Evolutionary conservation across 2,888 invertebrate species (phyloP), one percentile per base, ranked within the genome.

Genomic region (Apodemia mormo): DNA sequence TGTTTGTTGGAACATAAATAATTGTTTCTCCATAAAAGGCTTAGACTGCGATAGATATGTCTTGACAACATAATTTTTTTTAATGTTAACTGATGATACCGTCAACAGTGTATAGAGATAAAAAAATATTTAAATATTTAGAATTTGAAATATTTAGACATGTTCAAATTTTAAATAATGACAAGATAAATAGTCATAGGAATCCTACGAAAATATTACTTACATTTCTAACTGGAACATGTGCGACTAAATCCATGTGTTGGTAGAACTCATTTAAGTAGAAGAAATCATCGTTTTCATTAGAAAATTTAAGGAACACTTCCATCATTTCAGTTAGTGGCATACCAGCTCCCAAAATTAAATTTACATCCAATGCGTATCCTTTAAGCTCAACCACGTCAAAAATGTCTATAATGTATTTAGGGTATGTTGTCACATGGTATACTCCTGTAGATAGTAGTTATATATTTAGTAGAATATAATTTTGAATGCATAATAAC

Each of bases 161-260:
- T 5, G 4, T 37, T 37, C 5, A 37, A 37, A 2, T 37, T 37
- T 3, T 5, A 37, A 37, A 37, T 22, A 37, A 37, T 37, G 37
- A 37, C 22, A 22, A 22, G 22, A 22, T 22, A 22, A 56, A 8
- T 29, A 56, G 22, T 22, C 29, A 56, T 30, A 12, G 29, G 5
- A 56, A 7, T 8, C 2, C 10, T 3, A 58, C 30, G 5, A 1
- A 8, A 58, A 29, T 3, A 30, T 56, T 33, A 72, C 77, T 76
- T 85, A 96, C 96, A 87, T 97, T 97, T 85, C 96, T 89, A 2
- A 97, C 95, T 58, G 96, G 95, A 67, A 96, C 94, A 84, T 95
- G 96, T 1, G 96, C 97, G 14, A 97, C 95, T 67, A 96, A 84
- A 80, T 96, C 95, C 80, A 96, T 91, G 77, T 97, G 96, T 61